A percentile compares a stretch with the other conserved stretches of the same genome.
Conservation (phyloP, 2,113 vertebrate genomes). For the Theristicus caerulescens region DNA sequence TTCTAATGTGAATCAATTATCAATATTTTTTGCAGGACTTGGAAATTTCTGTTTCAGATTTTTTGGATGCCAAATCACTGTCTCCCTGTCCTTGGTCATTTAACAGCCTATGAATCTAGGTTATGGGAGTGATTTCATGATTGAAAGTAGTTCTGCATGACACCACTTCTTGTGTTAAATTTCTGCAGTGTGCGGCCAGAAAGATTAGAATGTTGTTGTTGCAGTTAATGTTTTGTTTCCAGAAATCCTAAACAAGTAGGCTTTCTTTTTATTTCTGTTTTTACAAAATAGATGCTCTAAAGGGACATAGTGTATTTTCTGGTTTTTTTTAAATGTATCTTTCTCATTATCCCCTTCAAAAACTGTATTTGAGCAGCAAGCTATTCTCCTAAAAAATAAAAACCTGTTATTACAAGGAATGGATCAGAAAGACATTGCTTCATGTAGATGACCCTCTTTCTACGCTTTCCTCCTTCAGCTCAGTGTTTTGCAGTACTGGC, state of each 20-base stretch:
- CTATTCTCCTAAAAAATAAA: background rate
- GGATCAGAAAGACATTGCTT: background rate
- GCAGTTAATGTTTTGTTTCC: background rate
- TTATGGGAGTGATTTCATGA: background rate
- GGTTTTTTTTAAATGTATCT: background rate
- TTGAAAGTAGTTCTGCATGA: background rate
- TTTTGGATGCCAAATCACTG: rapidly evolving
- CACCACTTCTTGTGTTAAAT: background rate
- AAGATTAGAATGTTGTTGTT: background rate
- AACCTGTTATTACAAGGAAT: background rate
- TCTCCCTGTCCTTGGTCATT: background rate
- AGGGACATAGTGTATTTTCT: background rate
- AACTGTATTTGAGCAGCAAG: background rate
- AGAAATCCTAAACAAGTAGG: background rate
- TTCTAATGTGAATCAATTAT: background rate
- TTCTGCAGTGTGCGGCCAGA: background rate
- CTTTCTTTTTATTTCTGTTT: background rate
- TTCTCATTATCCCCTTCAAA: background rate
- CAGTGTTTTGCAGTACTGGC: background rate
- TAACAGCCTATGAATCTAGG: background rate
- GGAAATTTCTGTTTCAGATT: background rate
- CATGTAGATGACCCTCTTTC: background rate
- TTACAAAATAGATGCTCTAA: background rate
- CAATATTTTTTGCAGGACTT: background rate
- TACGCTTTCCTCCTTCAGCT: background rate